These are phyloP conservation scores for Lymantria dispar DNA, from an alignment of 2,888 invertebrate genomes.

Conservation along the genomic window DNA sequence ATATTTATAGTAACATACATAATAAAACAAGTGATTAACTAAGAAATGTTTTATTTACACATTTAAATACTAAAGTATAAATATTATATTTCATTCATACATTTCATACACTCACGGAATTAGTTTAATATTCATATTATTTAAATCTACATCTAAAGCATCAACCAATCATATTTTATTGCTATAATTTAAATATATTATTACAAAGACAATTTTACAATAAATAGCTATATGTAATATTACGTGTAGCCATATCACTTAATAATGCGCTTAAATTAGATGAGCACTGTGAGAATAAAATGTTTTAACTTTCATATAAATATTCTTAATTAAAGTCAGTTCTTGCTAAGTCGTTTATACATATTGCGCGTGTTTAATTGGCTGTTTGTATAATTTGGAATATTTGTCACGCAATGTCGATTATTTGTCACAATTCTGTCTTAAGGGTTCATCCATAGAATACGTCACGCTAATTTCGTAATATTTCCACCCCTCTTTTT, in stretches of 20 bases:
- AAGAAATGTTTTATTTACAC: slow-evolving; percentile 72
- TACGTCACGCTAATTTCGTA: too few species aligned
- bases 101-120: slow-evolving; percentile 14
- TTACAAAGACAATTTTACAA: slow-evolving; percentile 19
- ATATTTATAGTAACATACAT: slow-evolving; percentile 17
- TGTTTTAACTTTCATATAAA: slow-evolving; percentile 15
- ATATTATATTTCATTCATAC: slow-evolving; percentile 43
- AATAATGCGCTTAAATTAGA: slow-evolving; percentile 29
- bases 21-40: slow-evolving; percentile 31
- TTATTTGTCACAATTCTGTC: neutral
- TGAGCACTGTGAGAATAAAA: slow-evolving; percentile 47
- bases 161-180: neutral
- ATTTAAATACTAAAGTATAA: slow-evolving; percentile 63
- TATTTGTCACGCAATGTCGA: neutral
- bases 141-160: neutral
- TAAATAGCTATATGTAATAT: slow-evolving; percentile 3
- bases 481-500: too few species aligned
- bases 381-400: neutral
- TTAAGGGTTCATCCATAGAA: too few species aligned
- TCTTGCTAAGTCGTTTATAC: slow-evolving; percentile 1
- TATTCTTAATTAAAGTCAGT: slow-evolving; percentile 18
- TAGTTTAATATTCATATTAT: slow-evolving; percentile 18
- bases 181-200: slow-evolving; percentile 6
- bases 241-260: slow-evolving; percentile 22
- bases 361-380: neutral